Conservation (phyloP, 1,140 invertebrate species). For the Saccostrea glomerata region DNA sequence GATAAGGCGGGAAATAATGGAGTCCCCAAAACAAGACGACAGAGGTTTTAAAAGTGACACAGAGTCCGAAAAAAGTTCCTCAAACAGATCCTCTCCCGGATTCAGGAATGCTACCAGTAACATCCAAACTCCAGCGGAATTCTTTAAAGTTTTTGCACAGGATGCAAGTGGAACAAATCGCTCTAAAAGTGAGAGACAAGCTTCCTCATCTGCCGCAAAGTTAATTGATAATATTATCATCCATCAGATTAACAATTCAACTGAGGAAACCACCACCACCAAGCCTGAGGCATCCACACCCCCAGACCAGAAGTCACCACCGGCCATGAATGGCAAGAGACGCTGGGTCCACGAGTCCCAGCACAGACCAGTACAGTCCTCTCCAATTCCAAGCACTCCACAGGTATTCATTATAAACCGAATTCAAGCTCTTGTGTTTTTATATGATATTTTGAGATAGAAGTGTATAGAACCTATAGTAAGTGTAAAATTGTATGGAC, state of each 20-base stretch:
- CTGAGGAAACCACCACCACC: constrained; percentile 71
- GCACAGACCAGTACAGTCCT: not conserved
- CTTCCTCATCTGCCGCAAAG: constrained; percentile 89
- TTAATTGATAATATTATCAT: constrained; percentile 97
- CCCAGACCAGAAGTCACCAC: no score
- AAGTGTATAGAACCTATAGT: no score
- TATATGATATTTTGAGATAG: no score
- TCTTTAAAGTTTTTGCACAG: constrained; percentile 59
- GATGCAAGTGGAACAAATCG: constrained; percentile 38
- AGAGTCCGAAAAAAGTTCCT: constrained; percentile 4
- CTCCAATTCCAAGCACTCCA: not conserved
- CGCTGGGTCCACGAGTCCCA: constrained; percentile 48
- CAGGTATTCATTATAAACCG: not conserved
- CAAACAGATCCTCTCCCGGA: constrained; percentile 48
- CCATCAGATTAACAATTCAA: constrained; percentile 95
- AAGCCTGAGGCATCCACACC: constrained; percentile 43
- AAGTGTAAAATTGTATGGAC: no score
- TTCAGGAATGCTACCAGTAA: constrained; percentile 43
- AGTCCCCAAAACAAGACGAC: constrained; percentile 2
- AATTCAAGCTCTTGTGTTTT: no score
- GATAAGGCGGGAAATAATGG: constrained; percentile 47
- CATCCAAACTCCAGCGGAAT: constrained; percentile 55
- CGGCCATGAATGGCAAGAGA: constrained; percentile 56
- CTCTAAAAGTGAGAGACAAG: not conserved
- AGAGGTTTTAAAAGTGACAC: constrained; percentile 7